Conservation (phyloP, 2,113 vertebrate species). For the Aythya baeri region DNA sequence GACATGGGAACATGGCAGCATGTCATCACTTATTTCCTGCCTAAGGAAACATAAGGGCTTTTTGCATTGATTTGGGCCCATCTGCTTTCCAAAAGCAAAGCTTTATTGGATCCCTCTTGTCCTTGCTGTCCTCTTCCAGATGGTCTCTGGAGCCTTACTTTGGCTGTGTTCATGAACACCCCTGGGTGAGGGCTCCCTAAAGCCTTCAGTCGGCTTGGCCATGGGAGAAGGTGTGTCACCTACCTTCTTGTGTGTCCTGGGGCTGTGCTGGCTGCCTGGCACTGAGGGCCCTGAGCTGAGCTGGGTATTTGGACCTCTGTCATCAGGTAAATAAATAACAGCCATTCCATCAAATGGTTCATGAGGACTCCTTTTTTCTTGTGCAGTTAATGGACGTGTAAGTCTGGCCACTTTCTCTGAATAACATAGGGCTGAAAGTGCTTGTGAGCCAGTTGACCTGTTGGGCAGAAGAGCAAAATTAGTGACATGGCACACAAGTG, state of each 20-base stretch:
- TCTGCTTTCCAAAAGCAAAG: constrained; percentile 25
- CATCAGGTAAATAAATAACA: not conserved
- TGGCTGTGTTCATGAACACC: rapidly evolving
- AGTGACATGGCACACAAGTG: rapidly evolving
- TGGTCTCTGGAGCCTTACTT: not conserved
- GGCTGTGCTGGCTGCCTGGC: not conserved
- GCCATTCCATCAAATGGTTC: not conserved
- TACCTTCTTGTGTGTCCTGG: not conserved
- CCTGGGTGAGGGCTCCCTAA: not conserved
- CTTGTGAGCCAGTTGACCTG: not conserved
- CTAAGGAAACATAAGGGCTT: constrained; percentile 17
- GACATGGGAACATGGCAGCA: constrained; percentile 46
- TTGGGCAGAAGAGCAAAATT: rapidly evolving
- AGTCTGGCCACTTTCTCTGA: not conserved
- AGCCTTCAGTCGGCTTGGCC: not conserved
- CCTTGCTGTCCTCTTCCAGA: not conserved
- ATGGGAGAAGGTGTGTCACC: not conserved
- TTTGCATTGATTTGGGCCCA: not conserved
- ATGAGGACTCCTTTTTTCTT: not conserved
- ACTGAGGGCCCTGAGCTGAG: not conserved
- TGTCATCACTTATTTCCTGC: constrained; percentile 54
- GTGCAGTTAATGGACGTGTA: not conserved
- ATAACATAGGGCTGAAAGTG: not conserved
- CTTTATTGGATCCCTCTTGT: not conserved
- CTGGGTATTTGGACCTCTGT: not conserved